Evolutionary conservation across 1,140 invertebrate genomes (phyloP).

Genomic region (Drosophila seguyi): DNA sequence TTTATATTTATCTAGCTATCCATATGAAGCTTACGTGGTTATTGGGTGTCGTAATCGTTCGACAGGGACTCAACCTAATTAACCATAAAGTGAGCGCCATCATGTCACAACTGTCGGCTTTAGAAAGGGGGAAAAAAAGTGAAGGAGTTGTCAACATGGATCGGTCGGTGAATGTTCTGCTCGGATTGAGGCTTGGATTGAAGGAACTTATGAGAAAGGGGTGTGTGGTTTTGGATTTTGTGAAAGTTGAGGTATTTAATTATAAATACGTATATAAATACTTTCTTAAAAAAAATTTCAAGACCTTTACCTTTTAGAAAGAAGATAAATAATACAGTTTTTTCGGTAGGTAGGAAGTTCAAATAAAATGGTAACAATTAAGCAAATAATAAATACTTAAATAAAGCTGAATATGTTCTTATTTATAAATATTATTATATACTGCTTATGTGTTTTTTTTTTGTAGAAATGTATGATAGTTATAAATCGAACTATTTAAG

Average conservation of each 20-base stretch:
- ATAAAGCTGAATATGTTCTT: too few relatives aligned
- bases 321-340: too few relatives aligned
- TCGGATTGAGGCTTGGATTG: slow-evolving; percentile 13
- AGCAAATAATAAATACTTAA: too few relatives aligned
- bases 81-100: slow-evolving; percentile 76
- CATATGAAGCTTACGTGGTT: slow-evolving; percentile 46
- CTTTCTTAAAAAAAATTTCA: not conserved
- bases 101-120: slow-evolving; percentile 79
- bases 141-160: slow-evolving; percentile 25
- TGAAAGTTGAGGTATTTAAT: slow-evolving; percentile 1
- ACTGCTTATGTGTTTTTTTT: too few relatives aligned
- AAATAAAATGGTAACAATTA: too few relatives aligned
- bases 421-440: too few relatives aligned
- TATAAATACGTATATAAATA: not conserved
- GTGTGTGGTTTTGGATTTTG: not conserved
- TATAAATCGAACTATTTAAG: too few relatives aligned
- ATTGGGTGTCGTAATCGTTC: slow-evolving; percentile 77
- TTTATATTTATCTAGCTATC: slow-evolving; percentile 30
- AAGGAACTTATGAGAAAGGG: slow-evolving; percentile 1
- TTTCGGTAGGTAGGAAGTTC: too few relatives aligned
- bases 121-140: slow-evolving; percentile 22
- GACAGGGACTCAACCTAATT: slow-evolving; percentile 80
- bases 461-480: too few relatives aligned
- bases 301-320: not conserved
- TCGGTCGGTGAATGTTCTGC: slow-evolving; percentile 23